Evolutionary conservation across 2,888 invertebrate genomes (phyloP).

Genomic region (Pecten maximus): DNA sequence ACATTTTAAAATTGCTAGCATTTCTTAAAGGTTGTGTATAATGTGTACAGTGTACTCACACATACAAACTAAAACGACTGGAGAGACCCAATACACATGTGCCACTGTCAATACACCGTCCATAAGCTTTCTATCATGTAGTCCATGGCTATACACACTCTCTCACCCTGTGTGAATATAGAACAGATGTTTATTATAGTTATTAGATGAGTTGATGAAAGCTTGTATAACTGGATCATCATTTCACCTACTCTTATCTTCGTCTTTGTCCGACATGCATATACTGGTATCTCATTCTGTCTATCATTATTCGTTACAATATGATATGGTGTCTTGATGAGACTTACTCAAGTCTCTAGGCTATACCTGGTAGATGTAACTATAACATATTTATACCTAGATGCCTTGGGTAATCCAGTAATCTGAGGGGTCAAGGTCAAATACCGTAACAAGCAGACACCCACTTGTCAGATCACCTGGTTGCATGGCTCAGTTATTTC

Average conservation of each 20-base stretch:
- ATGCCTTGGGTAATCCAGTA: too few relatives aligned
- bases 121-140: neutral
- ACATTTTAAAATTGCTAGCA: too few relatives aligned
- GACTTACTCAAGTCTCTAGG: neutral
- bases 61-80: neutral
- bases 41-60: neutral
- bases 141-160: neutral
- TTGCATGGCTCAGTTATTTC: too few relatives aligned
- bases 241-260: neutral
- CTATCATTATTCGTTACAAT: neutral
- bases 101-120: neutral
- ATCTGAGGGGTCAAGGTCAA: neutral
- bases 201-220: neutral
- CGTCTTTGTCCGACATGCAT: too few relatives aligned
- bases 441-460: too few relatives aligned
- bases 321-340: neutral
- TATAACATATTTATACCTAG: too few relatives aligned
- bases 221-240: neutral
- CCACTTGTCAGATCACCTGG: neutral
- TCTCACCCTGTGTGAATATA: neutral
- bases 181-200: neutral
- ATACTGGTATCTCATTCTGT: too few relatives aligned
- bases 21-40: neutral
- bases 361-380: too few relatives aligned
- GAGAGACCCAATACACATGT: conserved; percentile 13